A percentile compares a stretch with the other conserved stretches of the same genome.
These are phyloP conservation scores for Anorthoa munda DNA, from an alignment of 2,888 invertebrate species.

Conservation along the genomic window DNA sequence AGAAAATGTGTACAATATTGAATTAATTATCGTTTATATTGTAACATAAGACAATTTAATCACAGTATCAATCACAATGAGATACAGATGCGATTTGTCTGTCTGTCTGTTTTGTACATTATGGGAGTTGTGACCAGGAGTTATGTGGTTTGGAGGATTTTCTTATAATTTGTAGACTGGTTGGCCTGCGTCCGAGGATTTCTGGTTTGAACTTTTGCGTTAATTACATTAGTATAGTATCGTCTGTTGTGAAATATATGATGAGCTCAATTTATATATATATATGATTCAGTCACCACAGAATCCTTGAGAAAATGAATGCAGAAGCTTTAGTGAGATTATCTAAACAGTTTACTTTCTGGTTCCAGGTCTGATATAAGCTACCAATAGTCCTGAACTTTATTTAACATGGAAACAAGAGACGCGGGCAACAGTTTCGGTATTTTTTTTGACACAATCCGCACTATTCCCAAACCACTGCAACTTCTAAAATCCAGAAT, in stretches of 20 bases:
- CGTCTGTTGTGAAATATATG: not conserved
- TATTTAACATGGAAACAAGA: no score
- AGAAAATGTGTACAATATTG: constrained; percentile 46
- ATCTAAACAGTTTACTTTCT: no score
- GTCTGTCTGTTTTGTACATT: constrained; percentile 58
- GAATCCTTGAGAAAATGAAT: no score
- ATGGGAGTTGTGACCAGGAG: constrained; percentile 36
- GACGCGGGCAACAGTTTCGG: no score
- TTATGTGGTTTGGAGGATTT: constrained; percentile 14
- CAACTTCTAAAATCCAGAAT: no score
- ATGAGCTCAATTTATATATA: no score
- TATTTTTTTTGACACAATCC: no score
- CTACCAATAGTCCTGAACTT: no score
- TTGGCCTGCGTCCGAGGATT: constrained; percentile 3
- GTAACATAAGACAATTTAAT: constrained; percentile 62
- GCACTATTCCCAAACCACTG: no score
- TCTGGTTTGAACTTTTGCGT: constrained; percentile 27
- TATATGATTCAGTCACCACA: not conserved
- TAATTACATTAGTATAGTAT: not conserved
- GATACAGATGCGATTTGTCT: constrained; percentile 64
- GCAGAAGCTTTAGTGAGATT: no score
- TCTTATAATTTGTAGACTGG: constrained; percentile 11
- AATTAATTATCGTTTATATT: constrained; percentile 64
- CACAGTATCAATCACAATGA: constrained; percentile 64
- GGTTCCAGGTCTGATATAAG: no score